Base-by-base conservation (phyloP, 2,888 invertebrate genomes). In the Panzeria rudis region DNA sequence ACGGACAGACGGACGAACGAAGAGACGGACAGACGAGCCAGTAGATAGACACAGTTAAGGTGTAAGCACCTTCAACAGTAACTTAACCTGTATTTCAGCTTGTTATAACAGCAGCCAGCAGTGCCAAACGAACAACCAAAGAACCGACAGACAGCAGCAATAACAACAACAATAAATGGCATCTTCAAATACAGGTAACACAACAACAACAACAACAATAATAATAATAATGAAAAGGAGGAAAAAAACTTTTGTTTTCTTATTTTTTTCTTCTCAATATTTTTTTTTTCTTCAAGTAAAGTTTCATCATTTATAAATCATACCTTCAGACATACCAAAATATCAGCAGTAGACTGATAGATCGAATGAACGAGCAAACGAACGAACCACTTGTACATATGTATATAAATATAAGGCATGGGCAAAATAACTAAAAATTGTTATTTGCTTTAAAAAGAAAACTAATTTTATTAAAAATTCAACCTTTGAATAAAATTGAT, bases 61-160 rank as follows among this genome's bases (percentile, higher is more conserved):
- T 85, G 78, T 73, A 85, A 75, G 81, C 85, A 85, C 85, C 85
- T 85, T 85, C 77, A 75, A 75, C 85, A 85, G 78, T 85, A 85
- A 85, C 85, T 85, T 85, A 85, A 85, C 85, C 85, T 85, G 85
- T 85, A 85, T 85, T 85, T 78, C 78, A 75, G 68, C 78, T 64
- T 79, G 71, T 54, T 64, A 50, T 80, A 71, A 84, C 76, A 56
- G 54, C 56, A 68, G 25, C 41, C 47, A 69, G 54, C 56, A 71
- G 44, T 52, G 47, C 8, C n/a, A n/a, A 13, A 3, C 50, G 6
- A 62, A 61, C 44, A 71, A 56, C 9, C 15, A 71, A 62, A 41
- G 7, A 68, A 69, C 29, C 68, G 62, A 61, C 35, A 75, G 71
- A 50, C 56, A 79, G 54, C 25, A 78, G 64, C 29, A 71, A 79